Evolutionary conservation across 2,797 vertebrate species (phyloP).

Genomic region (Malurus leucopterus): DNA sequence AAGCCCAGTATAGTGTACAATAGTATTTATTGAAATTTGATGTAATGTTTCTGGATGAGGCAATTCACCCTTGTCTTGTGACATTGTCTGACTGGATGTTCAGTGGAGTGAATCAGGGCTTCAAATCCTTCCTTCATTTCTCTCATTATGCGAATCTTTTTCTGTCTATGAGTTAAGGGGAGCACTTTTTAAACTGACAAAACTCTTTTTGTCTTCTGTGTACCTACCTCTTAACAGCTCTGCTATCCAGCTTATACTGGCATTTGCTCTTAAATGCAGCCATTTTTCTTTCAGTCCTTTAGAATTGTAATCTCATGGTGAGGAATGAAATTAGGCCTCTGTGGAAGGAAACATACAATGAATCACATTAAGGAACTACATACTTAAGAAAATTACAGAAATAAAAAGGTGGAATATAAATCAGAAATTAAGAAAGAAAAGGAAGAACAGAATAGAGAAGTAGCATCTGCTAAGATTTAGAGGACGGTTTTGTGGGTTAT

Average conservation of each 20-base stretch:
- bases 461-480: not conserved
- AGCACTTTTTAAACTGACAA: not conserved
- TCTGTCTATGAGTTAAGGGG: not conserved
- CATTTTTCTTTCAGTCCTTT: not conserved
- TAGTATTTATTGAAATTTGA: not conserved
- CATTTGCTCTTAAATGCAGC: not conserved
- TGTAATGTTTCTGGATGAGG: not conserved
- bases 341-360: not conserved
- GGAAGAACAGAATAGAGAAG: not conserved
- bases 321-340: not conserved
- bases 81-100: not conserved
- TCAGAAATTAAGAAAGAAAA: not conserved
- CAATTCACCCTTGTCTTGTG: not conserved
- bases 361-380: not conserved
- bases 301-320: not conserved
- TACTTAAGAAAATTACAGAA: not conserved
- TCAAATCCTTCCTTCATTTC: not conserved
- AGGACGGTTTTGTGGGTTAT: not conserved
- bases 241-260: not conserved
- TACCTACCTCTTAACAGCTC: not conserved
- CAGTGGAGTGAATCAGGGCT: not conserved
- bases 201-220: not conserved
- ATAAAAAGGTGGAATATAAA: not conserved
- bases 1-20: fast-evolving
- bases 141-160: not conserved